Evolutionary conservation across 1,140 invertebrate species (phyloP).

Genomic region (Bombus sylvicola): DNA sequence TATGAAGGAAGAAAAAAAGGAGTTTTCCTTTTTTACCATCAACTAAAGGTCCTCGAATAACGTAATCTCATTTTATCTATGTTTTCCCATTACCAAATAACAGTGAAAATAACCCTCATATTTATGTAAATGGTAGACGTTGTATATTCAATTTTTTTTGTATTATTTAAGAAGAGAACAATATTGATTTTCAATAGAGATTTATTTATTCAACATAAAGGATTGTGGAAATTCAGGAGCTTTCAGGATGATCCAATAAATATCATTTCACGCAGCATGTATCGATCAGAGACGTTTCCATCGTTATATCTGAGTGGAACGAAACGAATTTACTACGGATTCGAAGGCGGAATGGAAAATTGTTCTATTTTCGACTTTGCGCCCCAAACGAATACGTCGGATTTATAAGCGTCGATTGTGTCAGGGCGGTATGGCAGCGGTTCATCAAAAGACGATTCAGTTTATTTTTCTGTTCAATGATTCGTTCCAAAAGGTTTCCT

Average conservation of each 20-base stretch:
- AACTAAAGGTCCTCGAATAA: too few relatives aligned
- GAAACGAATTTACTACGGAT: constrained; percentile 45
- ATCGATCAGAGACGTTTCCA: constrained; percentile 1
- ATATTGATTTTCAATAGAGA: neutral
- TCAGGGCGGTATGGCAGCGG: too few relatives aligned
- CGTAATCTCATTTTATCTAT: too few relatives aligned
- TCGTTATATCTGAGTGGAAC: constrained; percentile 11
- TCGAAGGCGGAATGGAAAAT: constrained; percentile 45
- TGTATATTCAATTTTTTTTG: too few relatives aligned
- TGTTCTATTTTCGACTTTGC: constrained; percentile 40
- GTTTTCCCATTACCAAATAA: too few relatives aligned
- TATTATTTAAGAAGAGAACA: too few relatives aligned
- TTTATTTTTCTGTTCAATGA: constrained; percentile 33
- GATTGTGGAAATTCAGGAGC: neutral
- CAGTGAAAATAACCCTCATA: too few relatives aligned
- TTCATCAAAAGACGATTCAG: constrained; percentile 20
- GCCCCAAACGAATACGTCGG: constrained; percentile 18
- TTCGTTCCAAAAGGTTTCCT: neutral
- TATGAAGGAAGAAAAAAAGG: too few relatives aligned
- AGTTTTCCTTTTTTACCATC: too few relatives aligned
- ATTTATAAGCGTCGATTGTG: constrained; percentile 37
- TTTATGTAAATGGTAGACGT: too few relatives aligned
- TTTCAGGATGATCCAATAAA: neutral
- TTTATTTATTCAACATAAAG: neutral
- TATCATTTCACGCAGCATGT: neutral